These are phyloP conservation scores for Drosophila chauvacae DNA, from an alignment of 1,140 invertebrate species.

Conservation along the genomic window DNA sequence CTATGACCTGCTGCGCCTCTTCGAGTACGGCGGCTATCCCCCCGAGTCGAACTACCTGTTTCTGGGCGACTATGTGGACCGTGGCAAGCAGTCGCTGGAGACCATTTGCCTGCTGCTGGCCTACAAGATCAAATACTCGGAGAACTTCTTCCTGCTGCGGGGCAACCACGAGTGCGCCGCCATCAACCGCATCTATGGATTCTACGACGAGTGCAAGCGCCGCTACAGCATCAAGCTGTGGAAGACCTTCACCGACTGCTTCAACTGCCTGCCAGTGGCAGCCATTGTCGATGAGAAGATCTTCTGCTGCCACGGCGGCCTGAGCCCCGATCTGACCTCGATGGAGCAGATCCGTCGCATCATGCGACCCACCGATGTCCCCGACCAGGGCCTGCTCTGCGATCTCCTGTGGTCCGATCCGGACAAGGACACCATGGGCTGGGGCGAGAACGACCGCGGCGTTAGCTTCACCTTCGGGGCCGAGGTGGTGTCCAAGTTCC, in stretches of 20 bases:
- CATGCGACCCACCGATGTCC: neutral
- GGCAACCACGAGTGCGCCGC: slow-evolving; percentile 15
- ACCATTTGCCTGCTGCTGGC: slow-evolving; percentile 8
- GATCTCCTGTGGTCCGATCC: slow-evolving; percentile 10
- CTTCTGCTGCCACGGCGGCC: slow-evolving; percentile 11
- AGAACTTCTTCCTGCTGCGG: slow-evolving; percentile 6
- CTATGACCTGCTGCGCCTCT: slow-evolving; percentile 9
- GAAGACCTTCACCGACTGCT: slow-evolving; percentile 15
- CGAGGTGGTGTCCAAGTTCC: slow-evolving; percentile 13
- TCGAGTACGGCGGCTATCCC: slow-evolving; percentile 11
- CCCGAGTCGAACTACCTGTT: slow-evolving; percentile 4
- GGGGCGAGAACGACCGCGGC: slow-evolving; percentile 9
- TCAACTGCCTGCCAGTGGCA: slow-evolving; percentile 11
- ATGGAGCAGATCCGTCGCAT: slow-evolving; percentile 9
- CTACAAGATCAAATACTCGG: slow-evolving; percentile 12
- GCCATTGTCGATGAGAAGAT: slow-evolving; percentile 14
- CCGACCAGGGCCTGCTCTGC: slow-evolving; percentile 2
- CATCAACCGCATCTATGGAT: slow-evolving; percentile 9
- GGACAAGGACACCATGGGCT: slow-evolving; percentile 16
- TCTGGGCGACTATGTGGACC: slow-evolving; percentile 4
- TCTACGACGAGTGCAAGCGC: slow-evolving; percentile 15
- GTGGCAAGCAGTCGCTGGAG: slow-evolving; percentile 5
- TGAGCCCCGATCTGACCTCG: slow-evolving; percentile 3
- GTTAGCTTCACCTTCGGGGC: slow-evolving; percentile 16
- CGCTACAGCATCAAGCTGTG: slow-evolving; percentile 6